Percentiles rank a stretch among this genome's conserved stretches.
These are phyloP conservation scores for Notamacropus eugenii DNA, from an alignment of 2,797 vertebrate species.

Conservation along the genomic window DNA sequence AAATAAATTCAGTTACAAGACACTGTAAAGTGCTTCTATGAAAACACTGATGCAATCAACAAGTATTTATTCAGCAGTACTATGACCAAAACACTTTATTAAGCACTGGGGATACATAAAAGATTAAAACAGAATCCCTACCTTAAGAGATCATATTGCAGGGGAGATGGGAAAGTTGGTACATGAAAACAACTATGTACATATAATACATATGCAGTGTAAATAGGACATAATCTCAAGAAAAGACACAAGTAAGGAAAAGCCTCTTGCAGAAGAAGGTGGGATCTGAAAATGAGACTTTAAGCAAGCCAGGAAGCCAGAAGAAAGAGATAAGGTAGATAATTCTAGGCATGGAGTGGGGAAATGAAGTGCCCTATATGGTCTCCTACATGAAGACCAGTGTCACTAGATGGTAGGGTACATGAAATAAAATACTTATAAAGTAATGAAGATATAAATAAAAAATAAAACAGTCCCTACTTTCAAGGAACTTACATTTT, in stretches of 20 bases:
- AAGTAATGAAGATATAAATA: no score
- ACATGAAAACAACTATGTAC: not conserved
- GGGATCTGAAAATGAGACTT: not conserved
- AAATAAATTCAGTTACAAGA: no score
- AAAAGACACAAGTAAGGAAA: not conserved
- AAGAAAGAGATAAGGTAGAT: not conserved
- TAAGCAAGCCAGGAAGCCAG: not conserved
- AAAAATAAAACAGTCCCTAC: no score
- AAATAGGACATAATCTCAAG: not conserved
- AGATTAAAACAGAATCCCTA: not conserved
- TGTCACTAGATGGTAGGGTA: not conserved
- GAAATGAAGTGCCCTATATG: no score
- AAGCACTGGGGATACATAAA: not conserved
- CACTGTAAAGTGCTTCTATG: no score
- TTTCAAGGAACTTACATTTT: not conserved
- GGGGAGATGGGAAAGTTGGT: not conserved
- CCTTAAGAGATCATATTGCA: not conserved
- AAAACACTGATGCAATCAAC: no score
- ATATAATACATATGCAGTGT: not conserved
- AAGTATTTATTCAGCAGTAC: no score
- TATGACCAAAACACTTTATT: not conserved
- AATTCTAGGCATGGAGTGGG: no score
- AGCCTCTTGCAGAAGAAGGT: not conserved
- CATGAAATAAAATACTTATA: no score
- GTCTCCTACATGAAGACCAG: not conserved